Evolutionary conservation across 2,797 vertebrate genomes (phyloP), one percentile per base, ranked within the genome.

Genomic region (Bradypodion pumilum): DNA sequence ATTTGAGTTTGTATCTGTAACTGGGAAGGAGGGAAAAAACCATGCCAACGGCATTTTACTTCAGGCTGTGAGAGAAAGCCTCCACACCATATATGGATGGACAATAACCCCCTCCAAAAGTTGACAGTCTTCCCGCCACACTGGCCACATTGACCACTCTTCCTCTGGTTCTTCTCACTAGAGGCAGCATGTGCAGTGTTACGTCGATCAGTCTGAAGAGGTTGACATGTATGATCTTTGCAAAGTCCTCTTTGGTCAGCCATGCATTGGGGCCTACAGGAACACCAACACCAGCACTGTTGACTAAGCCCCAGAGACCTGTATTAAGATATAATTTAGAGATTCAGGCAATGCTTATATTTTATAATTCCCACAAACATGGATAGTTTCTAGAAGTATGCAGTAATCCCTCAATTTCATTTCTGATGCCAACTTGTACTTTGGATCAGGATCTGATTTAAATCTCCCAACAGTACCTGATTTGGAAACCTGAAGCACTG

Each of bases 71-170:
- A 7, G 87, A 89, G 86, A 93, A 94, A 7, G 81, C 91, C 88
- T 93, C 90, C 3, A 94, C 83, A 8, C 91, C 90, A 74, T 74
- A 89, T 66, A 93, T 93, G 81, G 92, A 88, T 42, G 49, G 66
- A 82, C 27, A 49, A 52, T 92, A 93, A 40, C 21, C 15, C 74
- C 75, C 79, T 16, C 78, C 82, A n/a, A 10, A 2, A 7, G 5
- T 4, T 40, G 88, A 77, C 15, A 89, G 0, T 81, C 89, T 90
- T 63, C 89, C 91, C 42, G 81, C 0, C 29, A 84, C 7, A 44
- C 92, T 92, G 63, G 86, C 85, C 3, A 94, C 35, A 10, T 91
- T 94, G 62, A 93, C 89, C 46, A 92, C 82, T 44, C 92, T 89
- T 3, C 91, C 92, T 80, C 7, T 70, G 27, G 86, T 90, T 75